These are phyloP conservation scores for Macaria notata DNA, from an alignment of 2,888 invertebrate species.

Conservation along the genomic window DNA sequence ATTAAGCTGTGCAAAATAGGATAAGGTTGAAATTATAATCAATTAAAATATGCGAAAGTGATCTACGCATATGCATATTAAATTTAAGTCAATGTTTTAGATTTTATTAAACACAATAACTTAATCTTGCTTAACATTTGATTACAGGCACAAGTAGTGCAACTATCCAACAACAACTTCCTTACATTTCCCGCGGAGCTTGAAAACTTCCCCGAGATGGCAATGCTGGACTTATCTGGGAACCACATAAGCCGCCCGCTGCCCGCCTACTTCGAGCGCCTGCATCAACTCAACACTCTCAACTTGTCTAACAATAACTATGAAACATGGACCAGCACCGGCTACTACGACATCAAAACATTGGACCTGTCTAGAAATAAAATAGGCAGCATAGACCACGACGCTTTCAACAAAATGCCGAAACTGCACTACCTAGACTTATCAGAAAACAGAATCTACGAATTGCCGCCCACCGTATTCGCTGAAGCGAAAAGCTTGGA, in stretches of 20 bases:
- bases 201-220: constrained; percentile 72
- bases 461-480: constrained; percentile 81
- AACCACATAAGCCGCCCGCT: constrained; percentile 78
- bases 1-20: no score
- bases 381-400: constrained; percentile 80
- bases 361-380: constrained; percentile 87
- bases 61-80: no score
- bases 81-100: no score
- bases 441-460: constrained; percentile 85
- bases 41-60: no score
- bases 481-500: constrained; percentile 79
- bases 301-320: constrained; percentile 83
- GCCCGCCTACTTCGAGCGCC: constrained; percentile 66
- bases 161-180: constrained; percentile 85
- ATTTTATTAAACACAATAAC: no score
- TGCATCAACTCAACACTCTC: constrained; percentile 74
- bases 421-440: constrained; percentile 84
- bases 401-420: constrained; percentile 82
- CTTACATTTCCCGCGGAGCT: constrained; percentile 78
- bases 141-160: constrained; percentile 84
- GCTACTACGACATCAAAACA: constrained; percentile 64
- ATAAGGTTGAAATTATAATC: no score
- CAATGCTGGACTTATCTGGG: constrained; percentile 68
- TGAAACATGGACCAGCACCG: constrained; percentile 60
- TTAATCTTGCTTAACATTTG: not conserved